Percentiles rank a stretch among this genome's conserved stretches.
phyloP scores from a whole-genome alignment of 2,113 vertebrate species.

The Osmerus mordax region DNA sequence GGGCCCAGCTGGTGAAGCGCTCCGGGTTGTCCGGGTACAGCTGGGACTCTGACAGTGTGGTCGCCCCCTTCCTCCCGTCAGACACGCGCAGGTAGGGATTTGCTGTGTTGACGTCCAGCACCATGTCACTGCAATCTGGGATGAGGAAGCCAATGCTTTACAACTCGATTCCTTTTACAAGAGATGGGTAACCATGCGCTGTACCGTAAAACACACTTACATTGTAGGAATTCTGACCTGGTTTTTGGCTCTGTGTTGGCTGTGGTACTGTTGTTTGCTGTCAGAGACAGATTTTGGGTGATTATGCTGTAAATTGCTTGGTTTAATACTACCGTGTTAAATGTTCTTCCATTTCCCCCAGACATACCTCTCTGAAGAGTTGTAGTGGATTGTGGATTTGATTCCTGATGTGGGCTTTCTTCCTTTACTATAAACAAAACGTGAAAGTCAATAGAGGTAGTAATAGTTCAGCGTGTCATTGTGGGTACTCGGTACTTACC shows the following conservation, averaged over 20 bases:
- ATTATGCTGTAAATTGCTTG: background rate
- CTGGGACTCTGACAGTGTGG: constrained; percentile 44
- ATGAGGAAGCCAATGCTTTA: background rate
- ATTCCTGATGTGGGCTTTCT: constrained; percentile 49
- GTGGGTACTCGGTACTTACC: constrained; percentile 18
- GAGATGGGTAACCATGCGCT: background rate
- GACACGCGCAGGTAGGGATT: constrained; percentile 62
- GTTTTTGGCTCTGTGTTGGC: constrained; percentile 50
- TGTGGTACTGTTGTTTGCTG: constrained; percentile 25
- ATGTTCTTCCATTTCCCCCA: background rate
- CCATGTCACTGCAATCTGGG: constrained; percentile 59
- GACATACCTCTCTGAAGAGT: constrained; percentile 44
- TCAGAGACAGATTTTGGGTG: background rate
- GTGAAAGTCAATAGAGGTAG: background rate
- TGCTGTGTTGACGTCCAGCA: constrained; percentile 65
- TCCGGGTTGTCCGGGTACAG: constrained; percentile 56
- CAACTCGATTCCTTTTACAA: background rate
- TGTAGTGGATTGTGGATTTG: constrained; percentile 7
- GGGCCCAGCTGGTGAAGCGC: constrained; percentile 71
- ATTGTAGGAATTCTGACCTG: constrained; percentile 64
- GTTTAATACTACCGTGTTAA: background rate
- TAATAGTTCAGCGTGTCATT: background rate
- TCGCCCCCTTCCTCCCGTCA: constrained; percentile 45
- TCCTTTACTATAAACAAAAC: constrained; percentile 38
- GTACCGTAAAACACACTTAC: constrained; percentile 51